Conservation (phyloP, 2,888 invertebrate genomes). For the Crossocerus cetratus region DNA sequence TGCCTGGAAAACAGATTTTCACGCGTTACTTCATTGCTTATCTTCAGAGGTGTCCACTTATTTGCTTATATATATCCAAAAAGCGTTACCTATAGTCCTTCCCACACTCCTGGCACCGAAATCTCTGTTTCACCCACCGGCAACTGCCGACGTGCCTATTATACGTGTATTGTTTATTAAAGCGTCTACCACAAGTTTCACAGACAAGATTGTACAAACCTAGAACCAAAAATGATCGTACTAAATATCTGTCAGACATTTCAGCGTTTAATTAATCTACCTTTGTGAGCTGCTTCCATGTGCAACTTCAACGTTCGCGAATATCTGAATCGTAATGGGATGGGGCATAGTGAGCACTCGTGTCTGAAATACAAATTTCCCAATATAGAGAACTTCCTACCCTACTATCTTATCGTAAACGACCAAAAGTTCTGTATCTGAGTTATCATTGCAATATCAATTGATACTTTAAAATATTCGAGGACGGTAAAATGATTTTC, state of each 20-base stretch:
- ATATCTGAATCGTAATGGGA: not conserved
- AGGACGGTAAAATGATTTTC: too few relatives aligned
- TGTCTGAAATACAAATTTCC: constrained; percentile 19
- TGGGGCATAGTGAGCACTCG: constrained; percentile 34
- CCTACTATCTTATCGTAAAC: too few relatives aligned
- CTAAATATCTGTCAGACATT: not conserved
- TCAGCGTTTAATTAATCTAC: constrained; percentile 19
- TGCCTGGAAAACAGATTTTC: constrained; percentile 39
- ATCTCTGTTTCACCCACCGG: constrained; percentile 24
- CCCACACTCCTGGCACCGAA: constrained; percentile 36
- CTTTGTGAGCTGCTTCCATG: constrained; percentile 35
- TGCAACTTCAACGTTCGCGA: constrained; percentile 35
- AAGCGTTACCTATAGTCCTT: constrained; percentile 48
- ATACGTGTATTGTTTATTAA: constrained; percentile 40
- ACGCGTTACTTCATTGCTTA: not conserved
- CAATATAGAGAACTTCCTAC: too few relatives aligned
- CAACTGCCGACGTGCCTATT: constrained; percentile 46
- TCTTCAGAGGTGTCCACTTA: too few relatives aligned
- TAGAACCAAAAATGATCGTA: constrained; percentile 14
- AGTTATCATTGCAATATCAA: too few relatives aligned
- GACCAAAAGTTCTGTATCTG: too few relatives aligned
- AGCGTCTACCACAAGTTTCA: constrained; percentile 44
- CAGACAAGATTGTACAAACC: constrained; percentile 44
- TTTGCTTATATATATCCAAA: too few relatives aligned
- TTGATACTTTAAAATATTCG: too few relatives aligned